phyloP scores from a whole-genome alignment of 2,888 invertebrate genomes.

The Lutraria lutraria region DNA sequence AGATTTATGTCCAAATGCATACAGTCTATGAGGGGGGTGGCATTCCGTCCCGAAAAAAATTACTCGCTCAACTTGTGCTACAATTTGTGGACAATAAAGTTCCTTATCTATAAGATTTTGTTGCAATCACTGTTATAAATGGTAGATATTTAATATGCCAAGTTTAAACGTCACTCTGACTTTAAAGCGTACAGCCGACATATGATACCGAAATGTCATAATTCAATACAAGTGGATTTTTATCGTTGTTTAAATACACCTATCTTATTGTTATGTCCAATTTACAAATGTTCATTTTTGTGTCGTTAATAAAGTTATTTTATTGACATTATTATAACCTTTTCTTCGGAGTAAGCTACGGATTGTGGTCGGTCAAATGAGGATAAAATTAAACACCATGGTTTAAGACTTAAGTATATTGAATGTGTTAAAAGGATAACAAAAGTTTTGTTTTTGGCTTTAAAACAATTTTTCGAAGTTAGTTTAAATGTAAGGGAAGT shows the following conservation, averaged over 20 bases:
- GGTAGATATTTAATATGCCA: slow-evolving; percentile 42
- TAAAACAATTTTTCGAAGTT: slow-evolving; percentile 11
- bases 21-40: neutral
- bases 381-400: neutral
- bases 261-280: slow-evolving; percentile 31
- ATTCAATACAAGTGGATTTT: slow-evolving; percentile 52
- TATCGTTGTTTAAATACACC: slow-evolving; percentile 48
- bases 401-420: neutral
- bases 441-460: neutral
- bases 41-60: neutral
- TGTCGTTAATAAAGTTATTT: slow-evolving; percentile 9
- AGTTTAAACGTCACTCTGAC: slow-evolving; percentile 38
- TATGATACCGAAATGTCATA: slow-evolving; percentile 40
- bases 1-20: neutral
- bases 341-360: neutral
- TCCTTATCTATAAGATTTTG: slow-evolving; percentile 41
- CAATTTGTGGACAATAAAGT: slow-evolving; percentile 36
- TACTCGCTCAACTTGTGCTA: slow-evolving; percentile 13
- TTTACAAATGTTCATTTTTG: slow-evolving; percentile 10
- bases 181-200: slow-evolving; percentile 32
- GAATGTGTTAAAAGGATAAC: slow-evolving; percentile 6
- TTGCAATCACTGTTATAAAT: slow-evolving; percentile 41
- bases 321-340: slow-evolving; percentile 15
- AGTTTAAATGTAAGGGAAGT: slow-evolving; percentile 2
- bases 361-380: neutral